These are phyloP conservation scores for Eulemur rufifrons DNA, from an alignment of 2,113 vertebrate genomes.

Conservation along the genomic window DNA sequence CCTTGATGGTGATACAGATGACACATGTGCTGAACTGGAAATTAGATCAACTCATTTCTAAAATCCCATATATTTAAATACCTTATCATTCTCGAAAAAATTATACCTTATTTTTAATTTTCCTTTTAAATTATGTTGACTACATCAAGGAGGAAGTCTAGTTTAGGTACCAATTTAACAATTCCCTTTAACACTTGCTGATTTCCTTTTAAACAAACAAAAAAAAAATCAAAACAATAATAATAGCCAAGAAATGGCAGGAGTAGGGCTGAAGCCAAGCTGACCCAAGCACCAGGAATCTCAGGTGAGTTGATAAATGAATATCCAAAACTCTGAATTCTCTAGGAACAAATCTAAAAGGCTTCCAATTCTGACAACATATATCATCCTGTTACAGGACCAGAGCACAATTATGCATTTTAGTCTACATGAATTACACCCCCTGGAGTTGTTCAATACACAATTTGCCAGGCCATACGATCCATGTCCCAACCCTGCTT, in stretches of 20 bases:
- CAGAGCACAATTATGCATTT: neutral
- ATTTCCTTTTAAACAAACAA: neutral
- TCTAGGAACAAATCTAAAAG: neutral
- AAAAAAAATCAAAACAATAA: neutral
- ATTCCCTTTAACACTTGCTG: neutral
- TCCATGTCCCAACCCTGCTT: neutral
- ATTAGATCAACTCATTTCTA: neutral
- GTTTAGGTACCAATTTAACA: neutral
- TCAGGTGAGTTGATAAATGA: neutral
- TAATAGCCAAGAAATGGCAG: neutral
- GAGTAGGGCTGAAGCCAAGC: neutral
- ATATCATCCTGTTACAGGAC: neutral
- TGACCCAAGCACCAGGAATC: neutral
- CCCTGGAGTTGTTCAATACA: neutral
- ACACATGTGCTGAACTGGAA: neutral
- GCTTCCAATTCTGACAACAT: neutral
- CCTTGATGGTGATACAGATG: neutral
- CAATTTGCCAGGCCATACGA: neutral
- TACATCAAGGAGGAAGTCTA: neutral
- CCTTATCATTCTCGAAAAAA: neutral
- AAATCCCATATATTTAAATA: neutral
- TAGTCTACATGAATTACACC: neutral
- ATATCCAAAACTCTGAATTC: slow-evolving; percentile 1
- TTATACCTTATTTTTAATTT: neutral
- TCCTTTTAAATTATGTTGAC: neutral